Evolutionary conservation across 2,113 vertebrate species (phyloP).

Genomic region (Syrmaticus mikado): DNA sequence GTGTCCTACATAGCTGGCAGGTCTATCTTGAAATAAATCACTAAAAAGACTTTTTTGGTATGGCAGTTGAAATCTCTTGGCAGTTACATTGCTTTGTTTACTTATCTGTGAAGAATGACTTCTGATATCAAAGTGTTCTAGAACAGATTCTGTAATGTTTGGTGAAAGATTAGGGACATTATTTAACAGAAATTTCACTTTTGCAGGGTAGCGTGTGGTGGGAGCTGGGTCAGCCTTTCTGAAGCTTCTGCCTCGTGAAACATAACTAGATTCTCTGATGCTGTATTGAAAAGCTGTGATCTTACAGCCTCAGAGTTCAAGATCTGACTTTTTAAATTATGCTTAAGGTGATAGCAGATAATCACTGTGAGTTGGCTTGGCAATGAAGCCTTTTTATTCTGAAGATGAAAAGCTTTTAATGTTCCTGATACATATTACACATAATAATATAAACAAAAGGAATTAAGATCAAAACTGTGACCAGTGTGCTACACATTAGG

Average conservation of each 20-base stretch:
- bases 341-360: neutral
- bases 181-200: neutral
- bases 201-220: neutral
- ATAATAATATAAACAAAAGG: neutral
- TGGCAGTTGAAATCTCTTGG: neutral
- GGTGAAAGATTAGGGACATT: slow-evolving; percentile 4
- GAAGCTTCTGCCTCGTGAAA: neutral
- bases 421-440: neutral
- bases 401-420: neutral
- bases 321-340: neutral
- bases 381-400: neutral
- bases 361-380: neutral
- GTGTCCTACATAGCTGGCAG: neutral
- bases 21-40: neutral
- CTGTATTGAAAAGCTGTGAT: neutral
- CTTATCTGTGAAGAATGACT: neutral
- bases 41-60: neutral
- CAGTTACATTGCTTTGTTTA: slow-evolving; percentile 12
- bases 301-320: neutral
- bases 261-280: neutral
- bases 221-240: neutral
- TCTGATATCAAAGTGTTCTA: neutral
- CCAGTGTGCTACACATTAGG: neutral
- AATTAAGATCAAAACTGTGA: neutral
- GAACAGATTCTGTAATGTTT: neutral